Base-by-base conservation (phyloP, 2,113 vertebrate genomes). In the Physeter macrocephalus region DNA sequence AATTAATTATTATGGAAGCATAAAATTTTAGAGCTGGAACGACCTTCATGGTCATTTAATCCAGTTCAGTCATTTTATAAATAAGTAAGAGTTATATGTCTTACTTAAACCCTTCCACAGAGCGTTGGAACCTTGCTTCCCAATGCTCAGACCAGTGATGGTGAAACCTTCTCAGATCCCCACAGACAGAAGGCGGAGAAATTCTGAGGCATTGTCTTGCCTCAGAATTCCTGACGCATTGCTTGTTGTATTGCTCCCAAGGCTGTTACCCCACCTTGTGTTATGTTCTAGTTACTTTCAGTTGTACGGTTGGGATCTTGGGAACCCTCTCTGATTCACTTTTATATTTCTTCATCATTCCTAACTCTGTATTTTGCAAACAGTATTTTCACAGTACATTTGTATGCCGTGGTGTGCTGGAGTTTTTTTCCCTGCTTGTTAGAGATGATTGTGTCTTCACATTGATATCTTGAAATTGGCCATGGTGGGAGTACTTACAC, bases 1-100 rank as follows among this genome's bases (percentile, higher is more conserved):
- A 92, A 97, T 97, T 96, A 97, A 97, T 97, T 95, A 94, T 96
- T 96, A 94, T 94, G 67, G 82, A 96, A 91, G 91, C 86, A 62
- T 95, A 87, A 96, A 95, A 92, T 91, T 96, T 95, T 80, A 93
- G 89, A 92, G 52, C 41, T 93, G 85, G 93, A 93, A 59, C 2
- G n/a, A 90, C 61, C 88, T 93, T 96, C 43, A 27, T 21, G 29
- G 89, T 93, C 69, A 90, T 93, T 95, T 97, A 74, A 93, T 86
- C 78, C 74, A 93, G 81, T 27, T 88, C 52, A 84, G 88, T 69
- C 94, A 96, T 94, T 97, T 95, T 88, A 61, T 49, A 97, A 92
- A 85, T 64, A 95, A 94, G 43, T 77, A 67, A 89, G 46, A 94
- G 46, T 80, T 21, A 25, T 61, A 41, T 46, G 67, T 46, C 86